Evolutionary conservation across 2,888 invertebrate species (phyloP).

Genomic region (Leptogaster cylindrica): DNA sequence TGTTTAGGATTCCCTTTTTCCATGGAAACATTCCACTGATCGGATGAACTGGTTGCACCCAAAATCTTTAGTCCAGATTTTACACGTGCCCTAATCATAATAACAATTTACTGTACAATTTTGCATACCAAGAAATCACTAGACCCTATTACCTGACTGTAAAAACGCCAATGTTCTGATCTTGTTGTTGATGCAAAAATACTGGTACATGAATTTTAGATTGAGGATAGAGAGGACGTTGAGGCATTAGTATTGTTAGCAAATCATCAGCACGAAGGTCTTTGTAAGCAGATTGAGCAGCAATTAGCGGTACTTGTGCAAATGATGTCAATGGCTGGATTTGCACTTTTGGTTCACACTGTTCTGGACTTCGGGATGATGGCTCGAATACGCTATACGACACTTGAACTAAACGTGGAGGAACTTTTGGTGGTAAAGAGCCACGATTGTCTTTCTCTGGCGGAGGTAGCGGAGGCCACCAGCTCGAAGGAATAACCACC

Average conservation of each 20-base stretch:
- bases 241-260: conserved; percentile 83
- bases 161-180: conserved; percentile 76
- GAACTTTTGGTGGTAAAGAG: conserved; percentile 66
- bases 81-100: conserved; percentile 76
- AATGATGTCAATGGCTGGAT: conserved; percentile 73
- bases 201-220: conserved; percentile 90
- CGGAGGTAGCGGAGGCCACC: conserved; percentile 83
- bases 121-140: background rate
- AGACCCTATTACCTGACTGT: conserved; percentile 75
- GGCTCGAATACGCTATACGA: conserved; percentile 90
- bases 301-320: conserved; percentile 73
- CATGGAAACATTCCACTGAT: conserved; percentile 86
- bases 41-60: conserved; percentile 78
- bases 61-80: conserved; percentile 86
- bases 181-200: conserved; percentile 76
- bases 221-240: conserved; percentile 87
- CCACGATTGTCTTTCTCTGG: conserved; percentile 68
- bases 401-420: conserved; percentile 78
- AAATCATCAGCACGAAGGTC: conserved; percentile 84
- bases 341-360: conserved; percentile 77
- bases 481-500: conserved; percentile 84
- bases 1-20: conserved; percentile 83
- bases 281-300: conserved; percentile 80
- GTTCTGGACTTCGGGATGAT: conserved; percentile 70
- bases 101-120: background rate